Conservation (phyloP, 2,113 vertebrate species). For the Poeciliopsis prolifica region DNA sequence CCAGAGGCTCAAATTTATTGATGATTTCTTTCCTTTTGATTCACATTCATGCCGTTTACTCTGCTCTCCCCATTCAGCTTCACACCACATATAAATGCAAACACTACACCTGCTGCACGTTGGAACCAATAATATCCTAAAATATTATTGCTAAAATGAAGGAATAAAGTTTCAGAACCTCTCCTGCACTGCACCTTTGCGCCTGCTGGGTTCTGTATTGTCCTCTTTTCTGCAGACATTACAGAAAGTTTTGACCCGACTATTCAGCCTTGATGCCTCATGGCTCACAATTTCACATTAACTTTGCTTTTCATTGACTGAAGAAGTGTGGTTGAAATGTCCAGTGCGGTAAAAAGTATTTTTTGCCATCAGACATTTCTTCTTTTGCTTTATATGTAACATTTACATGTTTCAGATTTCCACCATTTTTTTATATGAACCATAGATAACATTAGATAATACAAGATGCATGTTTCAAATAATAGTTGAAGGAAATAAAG, state of each 20-base stretch:
- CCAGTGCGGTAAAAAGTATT: too few species aligned
- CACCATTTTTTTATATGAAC: background rate
- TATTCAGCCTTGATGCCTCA: conserved; percentile 8
- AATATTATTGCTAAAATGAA: too few species aligned
- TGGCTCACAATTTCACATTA: conserved; percentile 19
- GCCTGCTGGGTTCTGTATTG: background rate
- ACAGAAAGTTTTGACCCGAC: conserved; percentile 1
- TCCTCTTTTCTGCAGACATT: background rate
- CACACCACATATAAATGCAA: too few species aligned
- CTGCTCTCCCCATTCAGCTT: too few species aligned
- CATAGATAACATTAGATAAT: background rate
- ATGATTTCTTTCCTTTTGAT: too few species aligned
- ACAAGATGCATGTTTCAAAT: background rate
- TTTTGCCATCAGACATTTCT: background rate
- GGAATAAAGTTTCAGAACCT: background rate
- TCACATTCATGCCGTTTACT: too few species aligned
- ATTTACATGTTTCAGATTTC: background rate
- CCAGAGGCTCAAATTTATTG: too few species aligned
- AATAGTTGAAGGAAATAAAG: background rate
- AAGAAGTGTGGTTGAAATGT: conserved; percentile 38
- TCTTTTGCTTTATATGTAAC: background rate
- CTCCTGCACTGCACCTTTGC: background rate
- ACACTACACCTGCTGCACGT: too few species aligned
- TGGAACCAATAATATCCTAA: too few species aligned
- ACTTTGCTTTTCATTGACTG: conserved; percentile 24